These are phyloP conservation scores for Liopterus haemorrhoidalis DNA, from an alignment of 2,888 invertebrate genomes.

Conservation along the genomic window DNA sequence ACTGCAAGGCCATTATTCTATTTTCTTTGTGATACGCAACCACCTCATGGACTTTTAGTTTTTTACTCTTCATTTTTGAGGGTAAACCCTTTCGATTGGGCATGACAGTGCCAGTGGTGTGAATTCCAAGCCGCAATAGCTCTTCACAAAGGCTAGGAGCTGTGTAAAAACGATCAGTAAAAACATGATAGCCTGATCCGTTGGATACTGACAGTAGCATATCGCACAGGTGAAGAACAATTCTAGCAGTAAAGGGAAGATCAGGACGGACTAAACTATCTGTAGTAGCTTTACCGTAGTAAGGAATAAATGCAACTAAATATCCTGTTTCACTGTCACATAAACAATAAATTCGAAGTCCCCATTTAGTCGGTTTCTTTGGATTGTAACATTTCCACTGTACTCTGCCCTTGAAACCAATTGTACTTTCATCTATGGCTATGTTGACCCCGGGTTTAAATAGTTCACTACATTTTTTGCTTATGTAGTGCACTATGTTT, in stretches of 20 bases:
- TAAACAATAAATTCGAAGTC: slow-evolving; percentile 25
- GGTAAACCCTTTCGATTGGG: slow-evolving; percentile 26
- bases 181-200: slow-evolving; percentile 21
- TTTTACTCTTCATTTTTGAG: slow-evolving; percentile 23
- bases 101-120: slow-evolving; percentile 23
- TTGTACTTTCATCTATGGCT: slow-evolving; percentile 26
- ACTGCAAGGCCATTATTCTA: too few species aligned
- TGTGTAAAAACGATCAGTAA: slow-evolving; percentile 23
- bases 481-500: too few species aligned
- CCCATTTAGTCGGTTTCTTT: slow-evolving; percentile 29
- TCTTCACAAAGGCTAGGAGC: slow-evolving; percentile 22
- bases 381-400: slow-evolving; percentile 27
- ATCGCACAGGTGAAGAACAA: slow-evolving; percentile 21
- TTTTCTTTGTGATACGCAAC: slow-evolving; percentile 10
- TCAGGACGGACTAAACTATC: slow-evolving; percentile 20
- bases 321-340: slow-evolving; percentile 9
- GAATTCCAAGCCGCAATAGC: slow-evolving; percentile 22
- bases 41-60: slow-evolving; percentile 15
- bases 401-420: slow-evolving; percentile 31
- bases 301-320: slow-evolving; percentile 11
- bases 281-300: slow-evolving; percentile 13
- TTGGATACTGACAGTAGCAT: slow-evolving; percentile 12
- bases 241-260: slow-evolving; percentile 23
- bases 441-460: too few species aligned
- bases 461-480: too few species aligned